phyloP scores from a whole-genome alignment of 2,113 vertebrate genomes.

The Corythornis cristatus region DNA sequence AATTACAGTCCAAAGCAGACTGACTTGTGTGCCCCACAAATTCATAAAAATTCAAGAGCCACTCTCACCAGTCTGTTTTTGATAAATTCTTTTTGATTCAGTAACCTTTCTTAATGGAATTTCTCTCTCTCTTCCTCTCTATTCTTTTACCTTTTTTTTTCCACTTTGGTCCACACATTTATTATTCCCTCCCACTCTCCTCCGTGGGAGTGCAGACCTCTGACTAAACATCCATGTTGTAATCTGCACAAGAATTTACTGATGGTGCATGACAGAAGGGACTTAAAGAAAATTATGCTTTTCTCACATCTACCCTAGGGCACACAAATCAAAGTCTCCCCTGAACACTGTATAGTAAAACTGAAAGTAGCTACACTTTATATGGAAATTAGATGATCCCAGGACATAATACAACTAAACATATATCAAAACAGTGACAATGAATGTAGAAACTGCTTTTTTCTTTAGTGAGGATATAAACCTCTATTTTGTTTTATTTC shows the following conservation, averaged over 20 bases:
- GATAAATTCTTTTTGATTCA: conserved; percentile 77
- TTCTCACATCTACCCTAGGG: conserved; percentile 73
- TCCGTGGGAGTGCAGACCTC: conserved; percentile 45
- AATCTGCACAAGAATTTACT: conserved; percentile 67
- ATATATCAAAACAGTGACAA: conserved; percentile 74
- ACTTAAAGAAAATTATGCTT: conserved; percentile 76
- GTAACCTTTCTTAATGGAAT: conserved; percentile 73
- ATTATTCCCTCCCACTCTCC: conserved; percentile 49
- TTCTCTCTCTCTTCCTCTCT: conserved; percentile 51
- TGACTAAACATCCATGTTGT: conserved; percentile 71
- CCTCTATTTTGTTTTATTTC: conserved; percentile 36
- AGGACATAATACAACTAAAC: conserved; percentile 58
- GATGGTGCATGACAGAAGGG: conserved; percentile 67
- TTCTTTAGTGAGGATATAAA: conserved; percentile 2
- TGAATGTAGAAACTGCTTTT: conserved; percentile 27
- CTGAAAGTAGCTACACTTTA: conserved; percentile 75
- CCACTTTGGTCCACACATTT: conserved; percentile 25
- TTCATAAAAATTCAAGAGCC: conserved; percentile 62
- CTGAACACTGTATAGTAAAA: conserved; percentile 66
- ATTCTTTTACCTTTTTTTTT: conserved; percentile 25
- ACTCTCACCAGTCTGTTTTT: conserved; percentile 59
- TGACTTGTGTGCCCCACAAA: conserved; percentile 14
- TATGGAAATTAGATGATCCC: conserved; percentile 79
- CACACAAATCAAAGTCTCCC: conserved; percentile 80
- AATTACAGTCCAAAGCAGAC: conserved; percentile 56